Evolutionary conservation across 2,888 invertebrate genomes (phyloP).

Genomic region (Alcis repandata): DNA sequence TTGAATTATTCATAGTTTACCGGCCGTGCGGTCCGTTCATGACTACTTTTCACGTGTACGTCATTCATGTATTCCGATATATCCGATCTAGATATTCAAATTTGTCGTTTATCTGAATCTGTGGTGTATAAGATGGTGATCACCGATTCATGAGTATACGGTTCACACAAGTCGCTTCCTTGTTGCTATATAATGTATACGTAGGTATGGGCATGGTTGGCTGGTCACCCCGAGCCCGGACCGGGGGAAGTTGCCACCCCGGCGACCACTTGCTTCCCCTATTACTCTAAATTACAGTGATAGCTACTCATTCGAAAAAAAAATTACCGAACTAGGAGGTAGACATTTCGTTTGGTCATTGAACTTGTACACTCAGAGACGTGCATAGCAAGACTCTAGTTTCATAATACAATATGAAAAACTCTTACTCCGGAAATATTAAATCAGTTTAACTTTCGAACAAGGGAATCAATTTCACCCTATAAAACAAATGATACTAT

Average conservation of each 20-base stretch:
- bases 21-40: constrained; percentile 58
- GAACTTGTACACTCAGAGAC: constrained; percentile 27
- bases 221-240: constrained; percentile 58
- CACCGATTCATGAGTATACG: constrained; percentile 47
- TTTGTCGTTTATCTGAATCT: constrained; percentile 46
- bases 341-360: constrained; percentile 40
- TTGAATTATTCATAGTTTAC: constrained; percentile 75
- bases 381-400: neutral
- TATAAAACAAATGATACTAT: constrained; percentile 13
- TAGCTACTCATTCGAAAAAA: constrained; percentile 48
- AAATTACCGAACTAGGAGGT: constrained; percentile 36
- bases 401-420: neutral
- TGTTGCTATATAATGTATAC: constrained; percentile 30
- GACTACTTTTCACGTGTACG: constrained; percentile 59
- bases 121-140: constrained; percentile 44
- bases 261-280: constrained; percentile 51
- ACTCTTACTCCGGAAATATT: neutral
- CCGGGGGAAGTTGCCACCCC: constrained; percentile 57
- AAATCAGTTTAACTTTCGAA: neutral
- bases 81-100: constrained; percentile 75
- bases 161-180: constrained; percentile 47
- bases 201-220: constrained; percentile 62
- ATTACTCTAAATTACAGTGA: constrained; percentile 59
- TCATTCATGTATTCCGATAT: constrained; percentile 56
- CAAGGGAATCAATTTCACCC: neutral